Conservation (phyloP, 2,888 invertebrate genomes). For the Sinodicranocentrus sp. region DNA sequence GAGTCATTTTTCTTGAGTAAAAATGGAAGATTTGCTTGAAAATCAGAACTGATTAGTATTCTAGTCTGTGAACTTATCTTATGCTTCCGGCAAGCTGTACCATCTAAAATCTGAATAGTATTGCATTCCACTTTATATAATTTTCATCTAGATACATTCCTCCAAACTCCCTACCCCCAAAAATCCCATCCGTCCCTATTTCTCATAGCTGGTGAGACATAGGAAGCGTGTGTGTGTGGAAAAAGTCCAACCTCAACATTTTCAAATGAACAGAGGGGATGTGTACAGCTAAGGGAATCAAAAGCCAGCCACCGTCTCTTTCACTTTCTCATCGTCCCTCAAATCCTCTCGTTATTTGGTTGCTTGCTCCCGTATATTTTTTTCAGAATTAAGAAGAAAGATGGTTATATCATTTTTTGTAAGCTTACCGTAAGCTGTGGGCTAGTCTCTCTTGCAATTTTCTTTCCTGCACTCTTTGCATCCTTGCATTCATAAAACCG, state of each 20-base stretch:
- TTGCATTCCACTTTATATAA: conserved; percentile 38
- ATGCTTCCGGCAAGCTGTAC: conserved; percentile 58
- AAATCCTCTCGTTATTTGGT: too few relatives aligned
- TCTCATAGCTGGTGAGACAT: neutral
- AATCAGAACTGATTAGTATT: conserved; percentile 72
- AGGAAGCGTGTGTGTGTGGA: conserved; percentile 3
- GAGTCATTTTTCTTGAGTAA: conserved; percentile 21
- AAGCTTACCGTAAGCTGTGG: neutral
- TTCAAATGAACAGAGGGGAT: conserved; percentile 38
- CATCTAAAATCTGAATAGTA: conserved; percentile 54
- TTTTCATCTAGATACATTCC: neutral
- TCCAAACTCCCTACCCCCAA: neutral
- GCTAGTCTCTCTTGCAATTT: neutral
- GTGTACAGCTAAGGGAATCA: conserved; percentile 28
- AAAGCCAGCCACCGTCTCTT: conserved; percentile 29
- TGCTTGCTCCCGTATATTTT: neutral
- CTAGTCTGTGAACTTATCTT: conserved; percentile 67
- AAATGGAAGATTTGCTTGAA: conserved; percentile 43
- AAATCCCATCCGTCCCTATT: neutral
- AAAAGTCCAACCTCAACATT: conserved; percentile 34
- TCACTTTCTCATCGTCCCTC: conserved; percentile 28
- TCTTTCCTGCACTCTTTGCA: neutral
- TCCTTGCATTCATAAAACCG: neutral
- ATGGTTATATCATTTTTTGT: conserved; percentile 22
- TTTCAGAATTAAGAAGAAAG: conserved; percentile 30